phyloP scores from a whole-genome alignment of 2,797 vertebrate genomes.

The Falco concolor region DNA sequence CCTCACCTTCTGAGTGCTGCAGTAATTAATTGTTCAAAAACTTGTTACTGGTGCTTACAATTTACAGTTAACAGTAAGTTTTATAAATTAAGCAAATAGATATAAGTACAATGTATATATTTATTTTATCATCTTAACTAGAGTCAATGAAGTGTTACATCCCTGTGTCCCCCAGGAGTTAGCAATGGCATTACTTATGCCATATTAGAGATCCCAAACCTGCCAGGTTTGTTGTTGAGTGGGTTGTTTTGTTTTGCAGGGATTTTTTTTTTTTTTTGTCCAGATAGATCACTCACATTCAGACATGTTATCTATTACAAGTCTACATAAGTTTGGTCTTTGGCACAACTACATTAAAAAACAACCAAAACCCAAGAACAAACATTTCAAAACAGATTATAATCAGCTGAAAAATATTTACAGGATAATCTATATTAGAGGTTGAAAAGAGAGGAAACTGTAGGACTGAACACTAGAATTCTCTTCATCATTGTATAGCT shows the following conservation, averaged over 20 bases:
- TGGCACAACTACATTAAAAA: background rate
- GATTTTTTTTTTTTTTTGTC: background rate
- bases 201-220: background rate
- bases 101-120: too few relatives aligned
- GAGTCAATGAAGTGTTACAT: background rate
- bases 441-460: background rate
- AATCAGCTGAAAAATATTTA: background rate
- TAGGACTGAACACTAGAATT: background rate
- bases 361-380: background rate
- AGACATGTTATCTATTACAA: background rate
- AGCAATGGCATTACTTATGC: background rate
- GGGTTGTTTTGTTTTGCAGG: background rate
- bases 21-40: background rate
- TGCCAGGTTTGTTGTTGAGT: background rate
- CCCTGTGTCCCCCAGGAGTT: background rate
- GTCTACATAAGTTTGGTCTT: background rate
- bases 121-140: background rate
- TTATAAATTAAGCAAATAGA: background rate
- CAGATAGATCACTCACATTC: rapidly evolving
- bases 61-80: background rate
- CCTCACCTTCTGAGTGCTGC: background rate
- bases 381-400: background rate
- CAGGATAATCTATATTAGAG: background rate
- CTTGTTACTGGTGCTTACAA: background rate
- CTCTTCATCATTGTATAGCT: background rate